Percentiles rank a stretch among this genome's conserved stretches.
These are phyloP conservation scores for Mesoclemmys tuberculata DNA, from an alignment of 2,113 vertebrate genomes.

Conservation along the genomic window DNA sequence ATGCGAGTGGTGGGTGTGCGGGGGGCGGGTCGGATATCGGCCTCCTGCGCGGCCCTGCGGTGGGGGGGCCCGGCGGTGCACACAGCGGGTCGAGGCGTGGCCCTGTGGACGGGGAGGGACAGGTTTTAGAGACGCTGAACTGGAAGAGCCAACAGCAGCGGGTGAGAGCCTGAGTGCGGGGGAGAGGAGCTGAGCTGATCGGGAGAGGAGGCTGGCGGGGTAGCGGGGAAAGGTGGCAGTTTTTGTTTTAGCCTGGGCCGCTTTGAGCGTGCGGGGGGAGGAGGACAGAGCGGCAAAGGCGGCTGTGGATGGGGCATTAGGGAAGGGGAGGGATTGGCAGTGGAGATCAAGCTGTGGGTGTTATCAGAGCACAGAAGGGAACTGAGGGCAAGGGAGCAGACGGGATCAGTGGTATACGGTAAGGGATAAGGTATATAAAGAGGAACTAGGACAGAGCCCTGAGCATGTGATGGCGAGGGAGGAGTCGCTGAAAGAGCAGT, in stretches of 20 bases:
- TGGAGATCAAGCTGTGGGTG: background rate
- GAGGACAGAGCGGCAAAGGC: background rate
- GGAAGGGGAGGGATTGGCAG: background rate
- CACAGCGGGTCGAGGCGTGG: too few species aligned
- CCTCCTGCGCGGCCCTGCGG: too few species aligned
- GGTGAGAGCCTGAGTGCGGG: constrained; percentile 37
- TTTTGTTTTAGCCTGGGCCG: background rate
- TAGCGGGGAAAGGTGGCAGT: background rate
- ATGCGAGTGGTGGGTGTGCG: background rate
- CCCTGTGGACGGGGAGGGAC: too few species aligned
- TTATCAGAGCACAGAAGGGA: background rate
- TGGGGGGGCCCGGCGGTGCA: too few species aligned
- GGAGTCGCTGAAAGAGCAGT: constrained; percentile 4
- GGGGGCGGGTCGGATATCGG: background rate
- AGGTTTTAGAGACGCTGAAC: background rate
- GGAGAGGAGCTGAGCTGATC: background rate
- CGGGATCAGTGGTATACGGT: background rate
- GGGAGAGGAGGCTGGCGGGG: background rate
- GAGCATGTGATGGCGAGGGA: background rate
- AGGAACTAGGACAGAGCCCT: background rate
- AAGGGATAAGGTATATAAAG: background rate
- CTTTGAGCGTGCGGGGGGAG: background rate
- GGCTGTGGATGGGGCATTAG: background rate
- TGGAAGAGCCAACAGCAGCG: background rate
- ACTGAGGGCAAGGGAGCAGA: background rate